Conservation (phyloP, 2,797 vertebrate species). For the Mus spretus region DNA sequence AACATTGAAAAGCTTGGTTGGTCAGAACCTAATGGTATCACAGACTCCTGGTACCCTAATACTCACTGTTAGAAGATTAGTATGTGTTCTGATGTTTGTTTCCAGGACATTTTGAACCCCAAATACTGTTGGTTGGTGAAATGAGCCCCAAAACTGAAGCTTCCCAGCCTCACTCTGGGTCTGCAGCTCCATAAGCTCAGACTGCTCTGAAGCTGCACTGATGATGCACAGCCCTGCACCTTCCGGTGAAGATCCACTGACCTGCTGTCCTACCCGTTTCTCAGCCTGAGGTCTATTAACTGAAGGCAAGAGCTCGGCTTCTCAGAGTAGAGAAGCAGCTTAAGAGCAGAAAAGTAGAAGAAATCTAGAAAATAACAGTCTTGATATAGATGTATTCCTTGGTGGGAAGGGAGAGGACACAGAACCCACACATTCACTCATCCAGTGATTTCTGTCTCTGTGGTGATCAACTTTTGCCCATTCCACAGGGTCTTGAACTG, state of each 20-base stretch:
- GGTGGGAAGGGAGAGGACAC: conserved; percentile 83
- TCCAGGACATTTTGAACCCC: conserved; percentile 61
- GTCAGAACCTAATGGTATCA: conserved; percentile 62
- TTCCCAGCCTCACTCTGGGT: conserved; percentile 78
- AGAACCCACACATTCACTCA: conserved; percentile 88
- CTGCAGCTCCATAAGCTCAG: conserved; percentile 71
- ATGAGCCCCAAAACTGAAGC: conserved; percentile 78
- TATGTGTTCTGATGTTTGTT: conserved; percentile 57
- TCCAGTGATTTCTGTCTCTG: conserved; percentile 95
- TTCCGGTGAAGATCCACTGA: conserved; percentile 84
- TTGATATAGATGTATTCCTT: conserved; percentile 89
- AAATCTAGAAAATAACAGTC: conserved; percentile 90
- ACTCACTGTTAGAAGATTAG: conserved; percentile 71
- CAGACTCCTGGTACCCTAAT: conserved; percentile 77
- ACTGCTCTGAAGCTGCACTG: conserved; percentile 69
- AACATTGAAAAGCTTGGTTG: conserved; percentile 72
- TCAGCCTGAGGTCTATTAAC: conserved; percentile 88
- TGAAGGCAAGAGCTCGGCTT: conserved; percentile 89
- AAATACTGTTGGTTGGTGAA: conserved; percentile 57
- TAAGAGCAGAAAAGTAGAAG: conserved; percentile 91
- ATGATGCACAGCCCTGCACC: conserved; percentile 73
- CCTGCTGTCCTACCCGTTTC: conserved; percentile 83
- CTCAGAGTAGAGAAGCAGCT: conserved; percentile 89
- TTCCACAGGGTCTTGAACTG: conserved; percentile 99
- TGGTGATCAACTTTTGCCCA: conserved; percentile 96